These are phyloP conservation scores for Pongo pygmaeus DNA, from an alignment of 2,113 vertebrate genomes.

Conservation along the genomic window DNA sequence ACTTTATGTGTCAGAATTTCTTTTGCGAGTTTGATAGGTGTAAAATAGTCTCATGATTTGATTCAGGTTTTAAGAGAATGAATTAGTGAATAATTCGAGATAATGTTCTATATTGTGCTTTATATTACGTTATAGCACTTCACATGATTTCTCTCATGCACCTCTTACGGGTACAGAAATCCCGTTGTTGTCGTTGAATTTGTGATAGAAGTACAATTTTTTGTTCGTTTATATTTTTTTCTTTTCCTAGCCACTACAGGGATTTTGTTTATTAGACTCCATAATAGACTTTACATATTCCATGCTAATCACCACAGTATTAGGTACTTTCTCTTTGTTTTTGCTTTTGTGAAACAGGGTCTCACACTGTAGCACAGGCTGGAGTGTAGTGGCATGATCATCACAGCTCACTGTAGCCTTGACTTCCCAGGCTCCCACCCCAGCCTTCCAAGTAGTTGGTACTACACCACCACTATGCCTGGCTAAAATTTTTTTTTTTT, in stretches of 20 bases:
- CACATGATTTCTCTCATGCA: not conserved
- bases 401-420: too few species aligned
- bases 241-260: not conserved
- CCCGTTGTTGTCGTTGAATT: not conserved
- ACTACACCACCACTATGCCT: too few species aligned
- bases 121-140: not conserved
- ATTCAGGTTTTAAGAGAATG: not conserved
- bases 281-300: not conserved
- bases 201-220: not conserved
- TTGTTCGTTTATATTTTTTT: not conserved
- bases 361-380: too few species aligned
- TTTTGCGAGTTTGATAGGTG: not conserved
- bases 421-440: too few species aligned
- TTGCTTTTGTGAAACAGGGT: too few species aligned
- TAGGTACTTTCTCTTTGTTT: not conserved
- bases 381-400: too few species aligned
- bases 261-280: not conserved
- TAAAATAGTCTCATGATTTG: conserved; percentile 1
- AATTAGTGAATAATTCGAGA: not conserved
- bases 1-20: not conserved
- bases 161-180: not conserved
- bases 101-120: not conserved
- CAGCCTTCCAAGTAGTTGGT: too few species aligned
- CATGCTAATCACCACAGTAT: not conserved
- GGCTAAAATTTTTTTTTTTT: too few species aligned